These are phyloP conservation scores for Micromesistius poutassou DNA, from an alignment of 2,797 vertebrate genomes.

Conservation along the genomic window DNA sequence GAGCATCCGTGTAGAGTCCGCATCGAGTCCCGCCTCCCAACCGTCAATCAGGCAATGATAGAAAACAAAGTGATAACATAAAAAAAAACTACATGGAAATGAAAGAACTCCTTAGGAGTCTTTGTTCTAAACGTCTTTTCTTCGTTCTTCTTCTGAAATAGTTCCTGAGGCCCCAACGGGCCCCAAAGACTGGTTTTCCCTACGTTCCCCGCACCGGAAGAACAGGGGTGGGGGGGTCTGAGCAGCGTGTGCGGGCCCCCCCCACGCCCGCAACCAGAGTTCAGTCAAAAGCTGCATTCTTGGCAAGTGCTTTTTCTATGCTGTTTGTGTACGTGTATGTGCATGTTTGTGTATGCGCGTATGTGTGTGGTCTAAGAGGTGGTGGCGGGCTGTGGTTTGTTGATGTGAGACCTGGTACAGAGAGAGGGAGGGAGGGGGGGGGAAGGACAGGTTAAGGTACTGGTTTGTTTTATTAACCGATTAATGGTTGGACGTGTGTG, in stretches of 20 bases:
- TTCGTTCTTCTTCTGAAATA: slow-evolving; percentile 38
- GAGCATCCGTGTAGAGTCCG: slow-evolving; percentile 26
- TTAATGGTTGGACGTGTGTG: slow-evolving; percentile 13
- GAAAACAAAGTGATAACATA: slow-evolving; percentile 14
- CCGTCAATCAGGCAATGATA: slow-evolving; percentile 22
- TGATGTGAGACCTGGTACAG: slow-evolving; percentile 94
- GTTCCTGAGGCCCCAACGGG: slow-evolving; percentile 38
- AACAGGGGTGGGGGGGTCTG: background rate
- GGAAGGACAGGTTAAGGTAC: slow-evolving; percentile 78
- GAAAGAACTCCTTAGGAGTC: slow-evolving; percentile 66
- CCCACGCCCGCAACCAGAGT: slow-evolving; percentile 26
- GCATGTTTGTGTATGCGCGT: slow-evolving; percentile 23
- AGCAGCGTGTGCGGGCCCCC: background rate
- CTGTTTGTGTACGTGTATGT: slow-evolving; percentile 38
- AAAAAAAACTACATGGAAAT: slow-evolving; percentile 51
- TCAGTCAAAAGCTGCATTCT: slow-evolving; percentile 69
- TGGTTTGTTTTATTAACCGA: slow-evolving; percentile 58
- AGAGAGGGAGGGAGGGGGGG: background rate
- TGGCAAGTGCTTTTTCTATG: slow-evolving; percentile 70
- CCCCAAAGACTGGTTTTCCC: slow-evolving; percentile 37
- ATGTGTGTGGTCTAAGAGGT: slow-evolving; percentile 84
- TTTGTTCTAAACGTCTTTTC: slow-evolving; percentile 67
- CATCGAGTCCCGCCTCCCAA: slow-evolving; percentile 42
- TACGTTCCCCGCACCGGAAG: background rate
- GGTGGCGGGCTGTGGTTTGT: slow-evolving; percentile 97